phyloP scores from a whole-genome alignment of 2,797 vertebrate genomes.

The Intellagama lesueurii region DNA sequence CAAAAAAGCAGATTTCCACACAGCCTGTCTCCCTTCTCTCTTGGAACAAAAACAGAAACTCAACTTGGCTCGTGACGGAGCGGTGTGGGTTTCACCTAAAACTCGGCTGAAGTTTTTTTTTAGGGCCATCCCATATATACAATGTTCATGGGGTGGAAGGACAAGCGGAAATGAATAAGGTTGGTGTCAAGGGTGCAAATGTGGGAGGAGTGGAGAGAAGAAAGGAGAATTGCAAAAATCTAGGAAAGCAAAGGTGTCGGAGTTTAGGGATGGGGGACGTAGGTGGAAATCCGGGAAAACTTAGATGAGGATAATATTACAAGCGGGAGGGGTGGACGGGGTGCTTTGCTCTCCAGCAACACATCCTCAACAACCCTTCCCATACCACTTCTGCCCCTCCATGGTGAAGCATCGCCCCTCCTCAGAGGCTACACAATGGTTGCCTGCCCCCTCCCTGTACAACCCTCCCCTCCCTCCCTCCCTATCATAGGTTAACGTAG shows the following conservation, averaged over 20 bases:
- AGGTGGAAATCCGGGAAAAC: neutral
- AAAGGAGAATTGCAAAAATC: neutral
- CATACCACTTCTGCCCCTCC: neutral
- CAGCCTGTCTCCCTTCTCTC: neutral
- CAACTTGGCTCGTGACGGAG: neutral
- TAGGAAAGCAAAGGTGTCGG: neutral
- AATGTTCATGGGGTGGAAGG: neutral
- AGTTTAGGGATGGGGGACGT: neutral
- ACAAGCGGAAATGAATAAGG: neutral
- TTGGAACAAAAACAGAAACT: constrained; percentile 1
- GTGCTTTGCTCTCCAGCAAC: neutral
- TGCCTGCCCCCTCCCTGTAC: neutral
- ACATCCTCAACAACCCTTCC: neutral
- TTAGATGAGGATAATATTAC: neutral
- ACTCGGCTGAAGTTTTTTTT: neutral
- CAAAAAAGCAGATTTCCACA: neutral
- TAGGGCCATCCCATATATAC: neutral
- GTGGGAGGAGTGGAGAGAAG: too few relatives aligned
- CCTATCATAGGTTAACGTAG: constrained; percentile 28
- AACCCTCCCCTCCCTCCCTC: neutral
- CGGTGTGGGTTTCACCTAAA: neutral
- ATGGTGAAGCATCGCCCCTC: neutral
- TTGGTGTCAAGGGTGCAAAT: neutral
- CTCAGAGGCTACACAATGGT: too few relatives aligned
- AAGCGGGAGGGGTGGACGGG: too few relatives aligned